phyloP scores from a whole-genome alignment of 2,797 vertebrate species.

The Ceyx erithaca region DNA sequence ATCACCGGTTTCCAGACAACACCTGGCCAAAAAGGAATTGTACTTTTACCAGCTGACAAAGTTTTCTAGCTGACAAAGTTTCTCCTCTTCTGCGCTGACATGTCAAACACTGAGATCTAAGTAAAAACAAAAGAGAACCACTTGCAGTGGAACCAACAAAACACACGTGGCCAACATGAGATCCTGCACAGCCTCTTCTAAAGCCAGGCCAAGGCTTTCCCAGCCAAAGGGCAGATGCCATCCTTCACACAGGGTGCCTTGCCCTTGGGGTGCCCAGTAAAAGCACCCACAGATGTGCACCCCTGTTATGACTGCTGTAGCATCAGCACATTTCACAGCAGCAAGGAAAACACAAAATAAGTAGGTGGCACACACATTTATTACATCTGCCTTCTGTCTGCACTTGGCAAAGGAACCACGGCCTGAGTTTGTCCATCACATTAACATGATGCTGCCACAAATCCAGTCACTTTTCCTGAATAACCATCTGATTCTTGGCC shows the following conservation, averaged over 20 bases:
- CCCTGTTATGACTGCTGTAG: neutral
- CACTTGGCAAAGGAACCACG: neutral
- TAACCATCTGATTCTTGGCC: neutral
- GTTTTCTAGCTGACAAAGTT: neutral
- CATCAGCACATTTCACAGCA: neutral
- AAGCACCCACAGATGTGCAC: accelerated
- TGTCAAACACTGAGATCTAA: neutral
- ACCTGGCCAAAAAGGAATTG: neutral
- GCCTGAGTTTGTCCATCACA: neutral
- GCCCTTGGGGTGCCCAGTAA: neutral
- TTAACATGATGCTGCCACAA: neutral
- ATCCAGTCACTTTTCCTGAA: neutral
- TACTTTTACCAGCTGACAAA: neutral
- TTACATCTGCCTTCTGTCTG: neutral
- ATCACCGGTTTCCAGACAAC: neutral
- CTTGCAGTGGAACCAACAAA: neutral
- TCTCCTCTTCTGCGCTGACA: neutral
- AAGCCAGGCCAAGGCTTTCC: neutral
- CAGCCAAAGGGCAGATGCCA: neutral
- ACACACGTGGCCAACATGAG: neutral
- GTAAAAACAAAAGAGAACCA: accelerated
- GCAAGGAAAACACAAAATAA: neutral
- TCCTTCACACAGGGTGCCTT: neutral
- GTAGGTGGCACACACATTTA: neutral
- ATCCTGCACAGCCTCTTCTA: neutral